A percentile compares a stretch with the other conserved stretches of the same genome.
Conservation (phyloP, 2,113 vertebrate genomes). For the Notothenia coriiceps region DNA sequence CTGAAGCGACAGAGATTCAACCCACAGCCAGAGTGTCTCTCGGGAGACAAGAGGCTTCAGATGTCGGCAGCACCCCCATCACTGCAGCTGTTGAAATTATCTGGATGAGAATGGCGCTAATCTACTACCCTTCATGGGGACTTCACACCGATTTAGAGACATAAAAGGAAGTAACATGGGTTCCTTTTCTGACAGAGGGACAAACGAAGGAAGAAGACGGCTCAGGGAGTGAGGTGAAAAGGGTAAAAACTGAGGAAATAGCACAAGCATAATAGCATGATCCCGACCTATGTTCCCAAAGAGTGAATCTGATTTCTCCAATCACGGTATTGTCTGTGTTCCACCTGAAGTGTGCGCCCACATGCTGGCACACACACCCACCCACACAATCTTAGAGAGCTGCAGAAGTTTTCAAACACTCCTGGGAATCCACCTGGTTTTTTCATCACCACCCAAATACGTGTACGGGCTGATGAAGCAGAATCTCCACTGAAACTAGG, state of each 20-base stretch:
- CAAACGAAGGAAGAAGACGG: conserved; percentile 36
- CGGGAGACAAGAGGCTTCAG: conserved; percentile 76
- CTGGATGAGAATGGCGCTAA: conserved; percentile 80
- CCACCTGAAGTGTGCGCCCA: conserved; percentile 45
- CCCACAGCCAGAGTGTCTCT: conserved; percentile 78
- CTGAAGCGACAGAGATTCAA: conserved; percentile 80
- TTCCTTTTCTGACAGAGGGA: conserved; percentile 51
- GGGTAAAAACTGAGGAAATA: conserved; percentile 50
- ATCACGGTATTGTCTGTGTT: conserved; percentile 71
- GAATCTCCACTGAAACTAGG: conserved; percentile 62
- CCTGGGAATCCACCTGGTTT: conserved; percentile 54
- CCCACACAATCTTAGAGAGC: conserved; percentile 1
- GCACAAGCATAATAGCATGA: conserved; percentile 41
- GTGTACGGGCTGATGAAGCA: conserved; percentile 63
- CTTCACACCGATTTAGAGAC: conserved; percentile 72
- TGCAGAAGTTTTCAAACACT: conserved; percentile 55
- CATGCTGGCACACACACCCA: conserved; percentile 30
- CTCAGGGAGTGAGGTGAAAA: conserved; percentile 57
- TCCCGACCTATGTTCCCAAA: conserved; percentile 61
- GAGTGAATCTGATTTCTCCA: conserved; percentile 73
- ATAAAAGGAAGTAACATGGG: conserved; percentile 71
- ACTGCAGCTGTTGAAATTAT: conserved; percentile 84
- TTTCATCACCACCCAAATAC: conserved; percentile 51
- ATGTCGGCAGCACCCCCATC: conserved; percentile 74
- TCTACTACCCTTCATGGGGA: conserved; percentile 77